phyloP scores from a whole-genome alignment of 2,113 vertebrate species.

The Nannospalax galili region DNA sequence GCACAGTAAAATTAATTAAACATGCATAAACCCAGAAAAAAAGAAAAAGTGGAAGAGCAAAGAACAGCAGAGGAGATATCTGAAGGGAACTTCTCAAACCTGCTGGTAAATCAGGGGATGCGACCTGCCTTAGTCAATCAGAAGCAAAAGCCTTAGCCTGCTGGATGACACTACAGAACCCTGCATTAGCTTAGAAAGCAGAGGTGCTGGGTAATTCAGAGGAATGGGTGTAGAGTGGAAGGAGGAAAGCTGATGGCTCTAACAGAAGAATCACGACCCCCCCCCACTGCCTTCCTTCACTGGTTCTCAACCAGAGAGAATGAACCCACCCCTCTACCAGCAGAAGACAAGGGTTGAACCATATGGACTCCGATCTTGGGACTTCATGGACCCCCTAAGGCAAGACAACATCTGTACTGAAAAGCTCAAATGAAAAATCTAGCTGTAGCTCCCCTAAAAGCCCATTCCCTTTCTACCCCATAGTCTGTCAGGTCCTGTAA shows the following conservation, averaged over 20 bases:
- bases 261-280: not conserved
- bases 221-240: not conserved
- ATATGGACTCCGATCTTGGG: not conserved
- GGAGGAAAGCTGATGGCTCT: not conserved
- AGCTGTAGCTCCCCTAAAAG: too few relatives aligned
- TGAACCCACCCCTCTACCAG: not conserved
- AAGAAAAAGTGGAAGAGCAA: not conserved
- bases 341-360: not conserved
- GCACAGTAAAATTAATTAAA: not conserved
- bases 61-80: not conserved
- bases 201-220: not conserved
- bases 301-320: not conserved
- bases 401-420: not conserved
- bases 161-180: not conserved
- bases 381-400: not conserved
- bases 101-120: not conserved
- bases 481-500: not conserved
- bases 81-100: not conserved
- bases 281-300: not conserved
- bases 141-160: not conserved
- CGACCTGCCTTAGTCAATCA: not conserved
- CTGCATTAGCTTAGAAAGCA: not conserved
- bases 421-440: not conserved
- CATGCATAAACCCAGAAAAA: not conserved
- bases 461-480: accelerated